These are phyloP conservation scores for Nothoprocta perdicaria DNA, from an alignment of 2,113 vertebrate species.

Conservation along the genomic window DNA sequence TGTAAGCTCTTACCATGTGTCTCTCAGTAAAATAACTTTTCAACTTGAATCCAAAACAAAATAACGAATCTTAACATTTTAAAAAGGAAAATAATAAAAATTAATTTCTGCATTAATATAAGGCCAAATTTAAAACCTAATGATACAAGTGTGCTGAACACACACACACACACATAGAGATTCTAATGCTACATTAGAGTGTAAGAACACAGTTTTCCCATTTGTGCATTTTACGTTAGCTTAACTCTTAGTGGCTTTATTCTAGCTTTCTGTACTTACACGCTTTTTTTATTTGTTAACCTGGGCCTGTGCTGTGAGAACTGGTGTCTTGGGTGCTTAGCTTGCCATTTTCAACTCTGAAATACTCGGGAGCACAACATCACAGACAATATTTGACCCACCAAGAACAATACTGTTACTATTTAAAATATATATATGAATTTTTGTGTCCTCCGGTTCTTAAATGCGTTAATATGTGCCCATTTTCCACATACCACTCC, in stretches of 20 bases:
- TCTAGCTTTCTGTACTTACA: conserved; percentile 7
- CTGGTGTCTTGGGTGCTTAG: background rate
- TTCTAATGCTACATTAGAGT: rapidly evolving
- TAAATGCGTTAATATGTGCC: background rate
- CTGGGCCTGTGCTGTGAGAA: conserved; percentile 2
- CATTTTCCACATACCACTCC: background rate
- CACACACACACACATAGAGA: background rate
- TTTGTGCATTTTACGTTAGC: background rate
- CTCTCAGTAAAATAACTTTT: background rate
- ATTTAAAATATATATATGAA: background rate
- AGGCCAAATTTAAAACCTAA: background rate
- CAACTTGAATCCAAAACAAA: background rate
- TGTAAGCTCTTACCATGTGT: background rate
- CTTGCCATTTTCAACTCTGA: background rate
- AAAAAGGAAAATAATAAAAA: background rate
- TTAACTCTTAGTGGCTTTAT: background rate
- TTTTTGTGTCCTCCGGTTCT: background rate
- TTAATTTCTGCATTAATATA: background rate
- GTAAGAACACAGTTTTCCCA: background rate
- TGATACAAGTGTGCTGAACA: background rate
- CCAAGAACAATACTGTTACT: background rate
- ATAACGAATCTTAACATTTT: background rate
- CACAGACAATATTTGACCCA: background rate
- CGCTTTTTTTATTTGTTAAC: background rate
- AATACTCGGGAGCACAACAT: conserved; percentile 4